Evolutionary conservation across 2,888 invertebrate species (phyloP).

Genomic region (Acrocyrtus sp.): DNA sequence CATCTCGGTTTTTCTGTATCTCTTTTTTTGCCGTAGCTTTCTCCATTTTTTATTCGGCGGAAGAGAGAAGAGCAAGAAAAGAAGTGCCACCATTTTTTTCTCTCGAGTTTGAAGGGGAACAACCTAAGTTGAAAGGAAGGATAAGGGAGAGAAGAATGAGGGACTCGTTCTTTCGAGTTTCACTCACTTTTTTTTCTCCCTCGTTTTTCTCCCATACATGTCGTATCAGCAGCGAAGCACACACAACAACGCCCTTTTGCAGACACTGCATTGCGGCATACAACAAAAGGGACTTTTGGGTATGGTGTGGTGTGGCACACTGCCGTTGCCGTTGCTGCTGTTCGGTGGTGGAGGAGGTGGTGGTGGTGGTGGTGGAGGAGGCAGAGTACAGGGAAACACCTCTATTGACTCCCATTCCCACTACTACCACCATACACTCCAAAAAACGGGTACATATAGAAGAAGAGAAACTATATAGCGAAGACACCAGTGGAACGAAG

Average conservation of each 20-base stretch:
- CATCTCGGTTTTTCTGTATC: no score
- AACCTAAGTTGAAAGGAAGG: no score
- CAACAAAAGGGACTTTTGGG: conserved; percentile 25
- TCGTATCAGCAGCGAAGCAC: conserved; percentile 15
- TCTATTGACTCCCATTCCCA: neutral
- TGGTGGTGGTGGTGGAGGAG: neutral
- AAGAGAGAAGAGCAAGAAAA: no score
- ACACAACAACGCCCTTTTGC: conserved; percentile 60
- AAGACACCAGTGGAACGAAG: neutral
- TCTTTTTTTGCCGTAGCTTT: no score
- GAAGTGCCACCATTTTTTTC: no score
- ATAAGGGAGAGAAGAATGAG: no score
- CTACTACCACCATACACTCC: neutral
- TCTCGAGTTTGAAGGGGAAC: no score
- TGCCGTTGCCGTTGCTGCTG: no score
- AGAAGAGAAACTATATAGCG: neutral
- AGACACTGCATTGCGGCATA: conserved; percentile 60
- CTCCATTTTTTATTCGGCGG: no score
- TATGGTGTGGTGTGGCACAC: no score
- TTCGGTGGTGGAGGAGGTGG: no score
- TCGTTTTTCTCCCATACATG: neutral
- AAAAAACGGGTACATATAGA: neutral
- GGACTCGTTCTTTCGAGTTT: no score
- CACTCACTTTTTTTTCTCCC: neutral
- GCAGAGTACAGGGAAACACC: neutral